A percentile compares a stretch with the other conserved stretches of the same genome.
Evolutionary conservation across 2,113 vertebrate species (phyloP).

Genomic region (Glaucidium brasilianum): DNA sequence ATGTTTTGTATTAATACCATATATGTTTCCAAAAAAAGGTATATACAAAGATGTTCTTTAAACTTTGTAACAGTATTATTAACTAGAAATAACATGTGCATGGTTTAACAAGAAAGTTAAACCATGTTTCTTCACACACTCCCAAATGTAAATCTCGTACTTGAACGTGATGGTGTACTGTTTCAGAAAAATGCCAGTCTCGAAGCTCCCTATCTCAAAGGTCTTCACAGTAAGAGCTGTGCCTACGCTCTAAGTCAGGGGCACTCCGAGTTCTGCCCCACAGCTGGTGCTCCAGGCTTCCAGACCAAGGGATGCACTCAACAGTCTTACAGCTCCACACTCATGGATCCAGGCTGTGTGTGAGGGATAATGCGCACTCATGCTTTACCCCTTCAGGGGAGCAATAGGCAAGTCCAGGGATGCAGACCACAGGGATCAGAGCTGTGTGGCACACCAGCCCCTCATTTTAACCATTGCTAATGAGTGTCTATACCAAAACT

Average conservation of each 20-base stretch:
- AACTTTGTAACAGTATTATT: not conserved
- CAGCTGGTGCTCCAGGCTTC: not conserved
- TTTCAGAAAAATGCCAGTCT: not conserved
- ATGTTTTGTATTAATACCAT: not conserved
- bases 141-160: not conserved
- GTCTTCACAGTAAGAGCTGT: not conserved
- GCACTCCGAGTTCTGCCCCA: not conserved
- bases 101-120: not conserved
- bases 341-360: not conserved
- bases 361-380: accelerated
- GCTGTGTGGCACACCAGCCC: not conserved
- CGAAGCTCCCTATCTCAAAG: not conserved
- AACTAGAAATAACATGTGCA: too few species aligned
- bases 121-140: not conserved
- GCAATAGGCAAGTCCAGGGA: not conserved
- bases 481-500: accelerated
- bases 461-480: not conserved
- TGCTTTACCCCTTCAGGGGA: not conserved
- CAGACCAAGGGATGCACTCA: not conserved
- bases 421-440: not conserved
- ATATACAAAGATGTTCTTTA: not conserved
- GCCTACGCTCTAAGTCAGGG: accelerated
- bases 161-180: accelerated
- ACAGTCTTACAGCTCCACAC: not conserved
- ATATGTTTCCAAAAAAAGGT: not conserved